Evolutionary conservation across 2,113 vertebrate species (phyloP).

Genomic region (Sturnira hondurensis): DNA sequence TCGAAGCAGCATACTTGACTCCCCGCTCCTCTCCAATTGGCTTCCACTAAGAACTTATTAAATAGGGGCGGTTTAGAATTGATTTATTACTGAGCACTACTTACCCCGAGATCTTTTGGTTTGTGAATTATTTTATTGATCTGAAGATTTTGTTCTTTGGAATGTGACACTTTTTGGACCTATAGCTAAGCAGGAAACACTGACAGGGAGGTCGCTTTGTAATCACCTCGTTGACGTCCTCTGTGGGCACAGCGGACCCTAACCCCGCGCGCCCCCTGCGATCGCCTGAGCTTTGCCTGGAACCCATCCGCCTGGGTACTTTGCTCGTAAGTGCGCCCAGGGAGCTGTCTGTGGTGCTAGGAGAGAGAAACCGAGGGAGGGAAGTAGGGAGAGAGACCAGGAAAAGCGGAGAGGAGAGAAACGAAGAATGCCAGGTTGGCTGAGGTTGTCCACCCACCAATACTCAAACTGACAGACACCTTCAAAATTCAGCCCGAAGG

Average conservation of each 20-base stretch:
- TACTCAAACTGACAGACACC: neutral
- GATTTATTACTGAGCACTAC: constrained; percentile 53
- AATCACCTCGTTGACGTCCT: neutral
- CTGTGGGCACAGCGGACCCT: neutral
- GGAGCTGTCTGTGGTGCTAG: constrained; percentile 79
- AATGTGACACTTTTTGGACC: constrained; percentile 61
- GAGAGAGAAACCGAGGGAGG: neutral
- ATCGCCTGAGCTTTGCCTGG: neutral
- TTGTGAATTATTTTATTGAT: constrained; percentile 60
- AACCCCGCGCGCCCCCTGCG: neutral
- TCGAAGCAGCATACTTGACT: neutral
- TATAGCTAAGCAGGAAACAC: constrained; percentile 47
- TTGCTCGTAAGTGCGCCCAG: neutral
- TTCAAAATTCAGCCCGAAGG: neutral
- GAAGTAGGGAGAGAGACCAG: neutral
- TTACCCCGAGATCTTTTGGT: constrained; percentile 54
- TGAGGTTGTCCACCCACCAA: neutral
- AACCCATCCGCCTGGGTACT: rapidly evolving
- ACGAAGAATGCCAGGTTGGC: neutral
- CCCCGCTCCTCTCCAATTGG: neutral
- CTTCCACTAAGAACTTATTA: constrained; percentile 51
- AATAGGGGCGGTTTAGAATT: constrained; percentile 29
- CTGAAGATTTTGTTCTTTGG: constrained; percentile 66
- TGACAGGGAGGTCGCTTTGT: neutral
- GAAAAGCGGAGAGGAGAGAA: neutral